Evolutionary conservation across 2,888 invertebrate genomes (phyloP).

Genomic region (Helicoverpa assulta): DNA sequence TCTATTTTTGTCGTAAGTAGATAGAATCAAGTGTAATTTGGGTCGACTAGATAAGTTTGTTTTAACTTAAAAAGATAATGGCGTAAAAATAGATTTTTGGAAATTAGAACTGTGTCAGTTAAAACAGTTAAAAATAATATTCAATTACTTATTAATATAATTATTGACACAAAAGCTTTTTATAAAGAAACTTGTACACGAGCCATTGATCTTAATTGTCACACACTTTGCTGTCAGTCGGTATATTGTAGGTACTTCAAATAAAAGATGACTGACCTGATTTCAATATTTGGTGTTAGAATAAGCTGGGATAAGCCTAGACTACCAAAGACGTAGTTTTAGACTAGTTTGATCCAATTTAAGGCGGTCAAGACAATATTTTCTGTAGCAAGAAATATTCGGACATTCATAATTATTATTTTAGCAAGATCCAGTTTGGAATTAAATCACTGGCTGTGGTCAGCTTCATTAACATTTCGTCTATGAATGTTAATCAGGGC

Average conservation of each 20-base stretch:
- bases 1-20: conserved; percentile 1
- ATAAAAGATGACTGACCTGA: no score
- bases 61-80: background rate
- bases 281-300: no score
- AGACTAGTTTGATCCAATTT: no score
- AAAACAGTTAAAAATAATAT: background rate
- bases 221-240: no score
- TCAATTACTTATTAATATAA: background rate
- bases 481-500: background rate
- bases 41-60: background rate
- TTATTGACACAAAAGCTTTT: no score
- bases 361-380: no score
- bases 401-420: background rate
- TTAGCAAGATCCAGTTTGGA: conserved; percentile 1
- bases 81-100: background rate
- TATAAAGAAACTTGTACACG: no score
- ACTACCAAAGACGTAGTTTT: no score
- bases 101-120: background rate
- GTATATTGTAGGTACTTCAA: no score
- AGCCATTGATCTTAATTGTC: no score
- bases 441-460: background rate
- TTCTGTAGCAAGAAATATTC: no score
- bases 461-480: background rate
- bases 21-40: background rate
- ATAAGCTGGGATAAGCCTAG: no score